Base-by-base conservation (phyloP, 2,888 invertebrate genomes). In the Sycophila texana region DNA sequence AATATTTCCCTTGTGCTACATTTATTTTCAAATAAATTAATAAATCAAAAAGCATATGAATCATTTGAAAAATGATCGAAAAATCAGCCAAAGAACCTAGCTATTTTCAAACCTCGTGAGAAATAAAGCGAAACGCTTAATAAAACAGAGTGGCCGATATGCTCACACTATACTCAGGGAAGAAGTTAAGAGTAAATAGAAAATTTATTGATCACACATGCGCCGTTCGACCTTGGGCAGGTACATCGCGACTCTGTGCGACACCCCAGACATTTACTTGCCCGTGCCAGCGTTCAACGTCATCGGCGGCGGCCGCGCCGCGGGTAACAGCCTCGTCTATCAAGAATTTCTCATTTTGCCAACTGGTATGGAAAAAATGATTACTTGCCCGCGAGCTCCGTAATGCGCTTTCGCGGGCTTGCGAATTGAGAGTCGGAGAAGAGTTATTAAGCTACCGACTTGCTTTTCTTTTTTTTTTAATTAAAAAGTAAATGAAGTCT, bases 221-320 rank as follows among this genome's bases (percentile, higher is more conserved):
- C 22, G 13, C 3, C 61, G 16, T n/a, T 13, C 3, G 13, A 10
- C 49, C 16, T 68, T 53, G 16, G 39, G 47, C n/a, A 85, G 84
- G 57, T 89, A 90, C 67, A 87, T 90, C 22, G 87, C 87, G 2
- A 83, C 85, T 63, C 74, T 89, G 53, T 85, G 86, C 0, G 86
- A 87, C 14, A 88, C 86, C 68, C 77, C 72, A 14, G 82, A 86
- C 63, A 79, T 86, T 4, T 82, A 79, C 16, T 79, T 90, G 57
- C 89, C 89, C 0, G 89, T 90, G 53, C 89, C 89, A 0, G 82
- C 84, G 60, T 89, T 90, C 80, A 88, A 83, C 58, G 81, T 90
- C 22, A 86, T 89, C n/a, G 86, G 84, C 39, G 89, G 89, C 4
- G 89, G 89, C 67, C 85, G 81, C 66, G 79, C 82, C 14, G 85